A percentile compares a stretch with the other conserved stretches of the same genome.
Conservation (phyloP, 1,140 invertebrate genomes). For the Heliconius himera region DNA sequence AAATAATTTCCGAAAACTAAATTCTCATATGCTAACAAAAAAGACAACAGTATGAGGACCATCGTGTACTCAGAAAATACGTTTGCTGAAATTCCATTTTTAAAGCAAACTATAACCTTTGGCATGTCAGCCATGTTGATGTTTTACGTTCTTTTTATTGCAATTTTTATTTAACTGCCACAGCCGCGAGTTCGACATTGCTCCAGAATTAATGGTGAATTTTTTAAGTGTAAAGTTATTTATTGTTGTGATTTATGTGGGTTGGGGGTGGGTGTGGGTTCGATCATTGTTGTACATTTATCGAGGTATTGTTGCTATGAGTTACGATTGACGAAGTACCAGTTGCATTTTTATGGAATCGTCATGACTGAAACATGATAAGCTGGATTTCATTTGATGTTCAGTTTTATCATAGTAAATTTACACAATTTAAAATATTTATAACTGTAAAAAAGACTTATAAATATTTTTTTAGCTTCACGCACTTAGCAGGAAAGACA, state of each 20-base stretch:
- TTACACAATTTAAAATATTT: no score
- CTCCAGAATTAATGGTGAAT: constrained; percentile 29
- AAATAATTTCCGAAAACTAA: constrained; percentile 6
- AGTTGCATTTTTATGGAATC: no score
- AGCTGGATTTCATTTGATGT: no score
- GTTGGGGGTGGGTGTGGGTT: constrained; percentile 8
- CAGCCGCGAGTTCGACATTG: constrained; percentile 36
- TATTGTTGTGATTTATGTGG: constrained; percentile 32
- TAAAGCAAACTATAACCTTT: constrained; percentile 44
- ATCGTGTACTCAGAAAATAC: background rate
- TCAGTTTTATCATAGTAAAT: no score
- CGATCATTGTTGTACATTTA: constrained; percentile 22
- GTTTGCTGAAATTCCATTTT: constrained; percentile 40
- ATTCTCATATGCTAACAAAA: background rate
- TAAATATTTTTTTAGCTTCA: no score
- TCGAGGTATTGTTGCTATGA: constrained; percentile 12
- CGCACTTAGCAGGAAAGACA: no score
- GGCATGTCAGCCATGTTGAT: constrained; percentile 44
- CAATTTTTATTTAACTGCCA: constrained; percentile 46
- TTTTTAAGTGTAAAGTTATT: constrained; percentile 27
- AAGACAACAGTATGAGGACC: background rate
- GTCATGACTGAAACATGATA: no score
- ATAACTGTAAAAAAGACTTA: no score
- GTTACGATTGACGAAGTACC: background rate
- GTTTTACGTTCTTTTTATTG: constrained; percentile 45